Base-by-base conservation (phyloP, 2,797 vertebrate species). In the Helostoma temminkii region DNA sequence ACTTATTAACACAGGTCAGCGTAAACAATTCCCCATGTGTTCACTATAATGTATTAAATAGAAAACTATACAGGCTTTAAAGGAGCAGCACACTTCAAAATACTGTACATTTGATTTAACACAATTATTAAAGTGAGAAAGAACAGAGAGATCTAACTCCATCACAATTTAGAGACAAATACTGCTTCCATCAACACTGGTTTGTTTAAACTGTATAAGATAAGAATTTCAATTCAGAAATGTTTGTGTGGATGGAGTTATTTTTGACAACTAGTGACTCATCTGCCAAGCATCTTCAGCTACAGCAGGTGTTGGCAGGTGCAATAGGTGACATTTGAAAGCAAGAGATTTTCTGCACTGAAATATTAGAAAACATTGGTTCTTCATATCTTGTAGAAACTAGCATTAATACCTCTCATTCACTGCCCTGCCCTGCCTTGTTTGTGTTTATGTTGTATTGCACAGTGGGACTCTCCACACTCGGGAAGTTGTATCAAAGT, bases 261-360 rank as follows among this genome's bases (percentile, higher is more conserved):
- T 49, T 56, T 67, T 53, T 69, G 10, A 72, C n/a, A 49, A 14
- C 25, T 8, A 16, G 6, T 64, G 53, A 76, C 58, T 76, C 48
- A 74, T 52, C 69, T 28, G 56, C 37, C 2, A 15, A 34, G 26
- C 22, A 32, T 43, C 18, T 49, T 16, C 18, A 34, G 25, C 16
- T 46, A 34, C n/a, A 37, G 34, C 60, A 73, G 60, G 60, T 73
- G 60, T 37, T 73, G 45, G 41, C 47, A 63, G 60, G 36, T 76
- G 39, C 25, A 39, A 3, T n/a, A 32, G 28, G 18, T 32, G 24
- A 48, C 37, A 59, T 75, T 58, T 34, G 30, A 49, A 63, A 59
- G 54, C 22, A 39, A 37, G 24, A 7, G n/a, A 43, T 5, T 26
- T 21, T 26, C 30, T 56, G 54, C 19, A 22, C 30, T 26, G 2